phyloP scores from a whole-genome alignment of 2,113 vertebrate species.

The Antennarius striatus region DNA sequence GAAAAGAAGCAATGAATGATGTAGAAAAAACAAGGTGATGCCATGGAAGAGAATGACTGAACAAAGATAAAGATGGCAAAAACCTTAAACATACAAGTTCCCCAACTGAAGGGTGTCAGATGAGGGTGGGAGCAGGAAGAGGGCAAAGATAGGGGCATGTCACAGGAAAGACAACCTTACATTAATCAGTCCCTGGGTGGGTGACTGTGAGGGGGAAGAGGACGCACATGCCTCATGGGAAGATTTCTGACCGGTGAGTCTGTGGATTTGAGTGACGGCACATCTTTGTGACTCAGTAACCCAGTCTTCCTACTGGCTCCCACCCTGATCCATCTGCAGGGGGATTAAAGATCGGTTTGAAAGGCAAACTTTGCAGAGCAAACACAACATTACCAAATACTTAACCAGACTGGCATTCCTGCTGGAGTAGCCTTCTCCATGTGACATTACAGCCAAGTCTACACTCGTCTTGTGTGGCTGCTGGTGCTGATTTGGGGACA shows the following conservation, averaged over 20 bases:
- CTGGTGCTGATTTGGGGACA: slow-evolving; percentile 31
- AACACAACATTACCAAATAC: slow-evolving; percentile 33
- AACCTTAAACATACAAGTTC: slow-evolving; percentile 30
- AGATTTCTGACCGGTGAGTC: slow-evolving; percentile 46
- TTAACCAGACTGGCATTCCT: slow-evolving; percentile 56
- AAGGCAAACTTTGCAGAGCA: background rate
- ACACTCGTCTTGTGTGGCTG: slow-evolving; percentile 36
- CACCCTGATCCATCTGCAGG: slow-evolving; percentile 27
- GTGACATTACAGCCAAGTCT: slow-evolving; percentile 36
- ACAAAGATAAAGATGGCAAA: slow-evolving; percentile 34
- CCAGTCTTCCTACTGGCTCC: slow-evolving; percentile 21
- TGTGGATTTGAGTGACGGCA: slow-evolving; percentile 51
- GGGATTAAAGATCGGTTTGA: slow-evolving; percentile 29
- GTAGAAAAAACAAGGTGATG: slow-evolving; percentile 36
- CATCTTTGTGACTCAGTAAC: slow-evolving; percentile 61
- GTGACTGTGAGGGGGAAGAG: slow-evolving; percentile 34
- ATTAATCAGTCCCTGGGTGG: slow-evolving; percentile 43
- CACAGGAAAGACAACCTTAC: slow-evolving; percentile 47
- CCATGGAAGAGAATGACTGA: slow-evolving; percentile 39
- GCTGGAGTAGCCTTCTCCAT: slow-evolving; percentile 33
- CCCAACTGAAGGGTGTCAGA: slow-evolving; percentile 7
- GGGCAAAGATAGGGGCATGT: slow-evolving; percentile 18
- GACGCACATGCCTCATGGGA: slow-evolving; percentile 13
- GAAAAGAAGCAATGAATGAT: slow-evolving; percentile 35
- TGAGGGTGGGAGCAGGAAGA: slow-evolving; percentile 45